A percentile compares a stretch with the other conserved stretches of the same genome.
Conservation (phyloP, 2,888 invertebrate genomes). For the Thalpophila matura region DNA sequence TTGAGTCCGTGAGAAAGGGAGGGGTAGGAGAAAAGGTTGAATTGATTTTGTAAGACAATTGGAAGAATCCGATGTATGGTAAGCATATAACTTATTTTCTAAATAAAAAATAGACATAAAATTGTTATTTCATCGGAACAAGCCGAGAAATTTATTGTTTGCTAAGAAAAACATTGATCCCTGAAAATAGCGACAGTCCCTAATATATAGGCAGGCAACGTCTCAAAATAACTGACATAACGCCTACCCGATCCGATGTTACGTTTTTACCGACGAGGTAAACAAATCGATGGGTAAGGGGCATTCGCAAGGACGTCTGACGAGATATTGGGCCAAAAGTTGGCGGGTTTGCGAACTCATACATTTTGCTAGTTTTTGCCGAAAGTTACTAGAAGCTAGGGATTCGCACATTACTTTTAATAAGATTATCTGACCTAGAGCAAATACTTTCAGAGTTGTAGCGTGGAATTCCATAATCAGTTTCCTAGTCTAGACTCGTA, state of each 20-base stretch:
- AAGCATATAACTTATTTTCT: too few relatives aligned
- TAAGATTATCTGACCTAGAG: not conserved
- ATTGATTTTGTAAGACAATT: not conserved
- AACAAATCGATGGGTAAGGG: constrained; percentile 70
- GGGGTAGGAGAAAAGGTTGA: not conserved
- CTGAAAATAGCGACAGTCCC: constrained; percentile 8
- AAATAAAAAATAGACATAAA: too few relatives aligned
- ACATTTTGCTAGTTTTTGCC: constrained; percentile 14
- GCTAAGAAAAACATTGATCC: not conserved
- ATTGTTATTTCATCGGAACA: too few relatives aligned
- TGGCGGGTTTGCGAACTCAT: constrained; percentile 21
- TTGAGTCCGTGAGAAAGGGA: not conserved
- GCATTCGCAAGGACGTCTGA: constrained; percentile 60
- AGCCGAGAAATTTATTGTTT: not conserved
- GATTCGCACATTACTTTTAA: not conserved
- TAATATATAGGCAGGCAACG: constrained; percentile 31
- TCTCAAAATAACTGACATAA: constrained; percentile 62
- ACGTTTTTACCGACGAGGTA: constrained; percentile 65
- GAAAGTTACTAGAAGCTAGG: constrained; percentile 7
- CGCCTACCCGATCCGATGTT: constrained; percentile 66
- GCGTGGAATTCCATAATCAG: not conserved
- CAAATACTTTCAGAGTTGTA: constrained; percentile 1
- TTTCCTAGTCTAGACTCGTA: not conserved
- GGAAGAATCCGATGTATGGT: not conserved
- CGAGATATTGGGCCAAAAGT: constrained; percentile 34